Base-by-base conservation (phyloP, 2,113 vertebrate species). In the Larimichthys polyactis region DNA sequence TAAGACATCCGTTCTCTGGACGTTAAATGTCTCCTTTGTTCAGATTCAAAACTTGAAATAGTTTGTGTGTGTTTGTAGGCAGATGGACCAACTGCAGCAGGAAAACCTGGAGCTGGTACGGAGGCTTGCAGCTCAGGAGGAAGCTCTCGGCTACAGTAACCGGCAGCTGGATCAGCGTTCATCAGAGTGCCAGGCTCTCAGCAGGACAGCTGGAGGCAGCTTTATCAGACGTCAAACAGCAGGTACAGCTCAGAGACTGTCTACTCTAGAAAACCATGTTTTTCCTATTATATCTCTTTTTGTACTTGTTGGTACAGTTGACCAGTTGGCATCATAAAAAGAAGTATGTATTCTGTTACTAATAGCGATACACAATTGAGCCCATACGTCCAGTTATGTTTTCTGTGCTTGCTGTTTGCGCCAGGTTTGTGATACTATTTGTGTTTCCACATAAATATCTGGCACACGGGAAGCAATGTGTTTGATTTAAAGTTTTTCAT, bases 91-190 rank as follows among this genome's bases (percentile, higher is more conserved):
- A 74, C 74, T 96, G 91, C 94, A 96, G 80, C 82, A 85, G 77
- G 94, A 96, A 89, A 97, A 99, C 78, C 75, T 94, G 87, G 93
- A 95, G 77, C 95, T 98, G 84, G 92, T 96, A n/a, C 88, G 78
- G 87, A 95, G 92, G 78, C 94, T 98, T 3, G 89, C 76, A 12
- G 90, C 78, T 82, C 95, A 96, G 85, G 96, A 98, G 84, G 96
- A 96, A 48, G 85, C 52, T 79, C 94, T 97, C 66, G 83, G 91
- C 87, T 91, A 90, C 73, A 94, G 92, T 57, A 91, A 95, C 87
- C 64, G 87, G 49, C 93, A 96, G 75, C 94, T 97, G 84, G 93
- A 96, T 62, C 93, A 95, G 70, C 96, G 96, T 86, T 95, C 93
- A 4, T 85, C 88, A 4, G 95, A 96, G 62, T 94, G 87, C 29